phyloP scores from a whole-genome alignment of 1,140 invertebrate genomes.

The Telenomus remus region DNA sequence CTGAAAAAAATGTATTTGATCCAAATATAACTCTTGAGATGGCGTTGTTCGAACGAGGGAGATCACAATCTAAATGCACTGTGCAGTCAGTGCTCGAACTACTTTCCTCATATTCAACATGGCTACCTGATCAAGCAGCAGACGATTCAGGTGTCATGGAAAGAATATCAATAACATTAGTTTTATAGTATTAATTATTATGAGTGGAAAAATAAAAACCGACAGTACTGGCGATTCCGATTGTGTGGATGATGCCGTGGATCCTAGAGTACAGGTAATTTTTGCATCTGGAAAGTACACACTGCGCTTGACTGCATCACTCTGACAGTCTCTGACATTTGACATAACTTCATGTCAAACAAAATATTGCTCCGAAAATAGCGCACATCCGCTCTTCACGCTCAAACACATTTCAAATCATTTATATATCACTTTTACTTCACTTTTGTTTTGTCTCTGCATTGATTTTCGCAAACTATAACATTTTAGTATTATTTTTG shows the following conservation, averaged over 20 bases:
- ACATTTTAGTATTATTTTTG: too few relatives aligned
- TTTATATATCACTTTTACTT: too few relatives aligned
- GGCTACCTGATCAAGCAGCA: slow-evolving; percentile 70
- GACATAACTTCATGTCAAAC: slow-evolving; percentile 41
- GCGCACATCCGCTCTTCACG: too few relatives aligned
- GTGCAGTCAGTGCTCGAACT: slow-evolving; percentile 18
- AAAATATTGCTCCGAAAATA: slow-evolving; percentile 22
- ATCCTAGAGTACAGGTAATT: slow-evolving; percentile 75
- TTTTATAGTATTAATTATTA: slow-evolving; percentile 66
- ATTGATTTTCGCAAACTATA: too few relatives aligned
- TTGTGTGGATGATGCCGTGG: slow-evolving; percentile 72
- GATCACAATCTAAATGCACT: slow-evolving; percentile 12
- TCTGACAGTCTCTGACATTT: slow-evolving; percentile 31
- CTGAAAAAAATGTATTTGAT: too few relatives aligned
- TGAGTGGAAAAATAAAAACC: slow-evolving; percentile 68
- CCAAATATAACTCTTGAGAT: neutral
- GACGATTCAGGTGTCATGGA: slow-evolving; percentile 71
- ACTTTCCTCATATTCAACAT: slow-evolving; percentile 65
- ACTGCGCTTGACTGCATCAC: slow-evolving; percentile 5
- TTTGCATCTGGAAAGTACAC: slow-evolving; percentile 1
- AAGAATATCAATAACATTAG: slow-evolving; percentile 68
- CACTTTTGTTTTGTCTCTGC: too few relatives aligned
- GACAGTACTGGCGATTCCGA: slow-evolving; percentile 66
- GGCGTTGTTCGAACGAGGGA: neutral
- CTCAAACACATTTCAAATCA: neutral